Percentiles rank a stretch among this genome's conserved stretches.
Conservation (phyloP, 2,888 invertebrate species). For the Baccha elongata region DNA sequence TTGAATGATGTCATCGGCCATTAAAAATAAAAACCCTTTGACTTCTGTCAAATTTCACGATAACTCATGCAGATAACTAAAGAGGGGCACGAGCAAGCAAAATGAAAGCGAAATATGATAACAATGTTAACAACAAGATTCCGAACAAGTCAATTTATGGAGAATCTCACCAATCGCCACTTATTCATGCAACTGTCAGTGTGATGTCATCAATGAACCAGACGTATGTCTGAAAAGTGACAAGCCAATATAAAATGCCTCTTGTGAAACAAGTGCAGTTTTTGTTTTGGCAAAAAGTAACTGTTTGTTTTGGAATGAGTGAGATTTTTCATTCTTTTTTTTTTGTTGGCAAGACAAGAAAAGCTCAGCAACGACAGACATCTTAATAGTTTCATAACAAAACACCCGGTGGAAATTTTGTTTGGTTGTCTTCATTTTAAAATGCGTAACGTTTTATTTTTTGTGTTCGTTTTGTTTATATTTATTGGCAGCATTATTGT, state of each 20-base stretch:
- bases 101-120: constrained; percentile 26
- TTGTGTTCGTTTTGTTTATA: constrained; percentile 16
- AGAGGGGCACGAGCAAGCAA: background rate
- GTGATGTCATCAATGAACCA: constrained; percentile 49
- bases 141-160: constrained; percentile 46
- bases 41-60: constrained; percentile 13
- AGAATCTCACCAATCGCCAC: constrained; percentile 22
- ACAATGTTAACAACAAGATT: constrained; percentile 16
- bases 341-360: constrained; percentile 28
- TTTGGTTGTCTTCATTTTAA: background rate
- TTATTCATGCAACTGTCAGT: constrained; percentile 3
- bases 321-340: too few relatives aligned
- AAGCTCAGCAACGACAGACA: constrained; percentile 26
- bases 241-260: constrained; percentile 10
- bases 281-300: constrained; percentile 11
- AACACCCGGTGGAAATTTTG: background rate
- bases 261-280: constrained; percentile 29
- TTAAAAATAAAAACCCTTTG: constrained; percentile 49
- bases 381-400: constrained; percentile 31
- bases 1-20: constrained; percentile 60
- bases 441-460: constrained; percentile 21
- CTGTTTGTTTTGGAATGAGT: constrained; percentile 16
- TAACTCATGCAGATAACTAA: constrained; percentile 17
- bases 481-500: constrained; percentile 5
- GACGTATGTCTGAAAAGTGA: constrained; percentile 17